phyloP scores from a whole-genome alignment of 2,888 invertebrate species.

The Chrysodeixis includens region DNA sequence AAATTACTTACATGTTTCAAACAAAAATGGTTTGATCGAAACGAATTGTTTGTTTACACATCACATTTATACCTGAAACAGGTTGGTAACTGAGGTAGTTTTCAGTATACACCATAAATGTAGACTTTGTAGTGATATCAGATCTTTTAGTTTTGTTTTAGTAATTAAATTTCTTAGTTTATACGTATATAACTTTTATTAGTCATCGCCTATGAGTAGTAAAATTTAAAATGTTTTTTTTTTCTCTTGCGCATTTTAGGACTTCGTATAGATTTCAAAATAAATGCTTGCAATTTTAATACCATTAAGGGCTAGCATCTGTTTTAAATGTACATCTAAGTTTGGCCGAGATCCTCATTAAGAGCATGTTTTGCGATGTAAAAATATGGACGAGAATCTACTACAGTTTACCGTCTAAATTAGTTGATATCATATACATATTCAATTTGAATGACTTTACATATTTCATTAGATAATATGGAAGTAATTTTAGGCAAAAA shows the following conservation, averaged over 20 bases:
- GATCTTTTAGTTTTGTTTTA: too few species aligned
- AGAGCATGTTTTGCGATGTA: constrained; percentile 26
- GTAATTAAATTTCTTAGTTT: too few species aligned
- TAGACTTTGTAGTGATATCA: too few species aligned
- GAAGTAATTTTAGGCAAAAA: constrained; percentile 38
- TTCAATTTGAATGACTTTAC: constrained; percentile 44
- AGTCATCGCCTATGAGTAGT: neutral
- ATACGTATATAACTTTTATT: too few species aligned
- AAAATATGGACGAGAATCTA: constrained; percentile 29
- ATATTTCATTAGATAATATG: constrained; percentile 46
- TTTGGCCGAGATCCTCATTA: constrained; percentile 11
- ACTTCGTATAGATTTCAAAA: constrained; percentile 11
- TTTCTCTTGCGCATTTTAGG: neutral
- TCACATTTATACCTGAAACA: constrained; percentile 63
- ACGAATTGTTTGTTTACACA: constrained; percentile 69
- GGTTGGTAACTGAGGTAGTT: constrained; percentile 56
- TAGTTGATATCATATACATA: constrained; percentile 41
- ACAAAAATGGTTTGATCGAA: constrained; percentile 75
- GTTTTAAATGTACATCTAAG: neutral
- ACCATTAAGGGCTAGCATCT: constrained; percentile 15
- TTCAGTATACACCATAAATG: neutral
- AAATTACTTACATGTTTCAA: constrained; percentile 72
- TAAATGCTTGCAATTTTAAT: constrained; percentile 13
- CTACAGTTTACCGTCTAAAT: constrained; percentile 34
- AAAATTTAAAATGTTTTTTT: too few species aligned